A percentile compares a stretch with the other conserved stretches of the same genome.
These are phyloP conservation scores for Drosophila sulfurigaster DNA, from an alignment of 1,140 invertebrate species.

Conservation along the genomic window DNA sequence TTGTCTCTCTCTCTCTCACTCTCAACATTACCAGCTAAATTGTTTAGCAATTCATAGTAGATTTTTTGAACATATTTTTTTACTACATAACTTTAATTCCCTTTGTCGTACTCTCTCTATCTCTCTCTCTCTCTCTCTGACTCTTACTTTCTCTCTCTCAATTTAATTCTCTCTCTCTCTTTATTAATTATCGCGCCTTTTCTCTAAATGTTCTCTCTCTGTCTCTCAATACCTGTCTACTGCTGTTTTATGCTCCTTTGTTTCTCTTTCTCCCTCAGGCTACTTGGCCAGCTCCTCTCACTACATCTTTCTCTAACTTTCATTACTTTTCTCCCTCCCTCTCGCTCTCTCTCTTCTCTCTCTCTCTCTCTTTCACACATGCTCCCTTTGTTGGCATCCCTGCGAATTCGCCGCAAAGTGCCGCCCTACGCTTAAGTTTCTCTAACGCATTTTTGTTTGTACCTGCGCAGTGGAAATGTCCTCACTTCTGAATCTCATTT, in stretches of 20 bases:
- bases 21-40: too few relatives aligned
- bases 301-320: neutral
- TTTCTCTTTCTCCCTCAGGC: neutral
- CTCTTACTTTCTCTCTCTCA: too few relatives aligned
- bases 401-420: slow-evolving; percentile 11
- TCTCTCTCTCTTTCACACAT: neutral
- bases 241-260: neutral
- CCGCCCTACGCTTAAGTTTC: neutral
- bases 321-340: neutral
- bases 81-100: too few relatives aligned
- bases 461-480: slow-evolving; percentile 63
- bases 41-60: too few relatives aligned
- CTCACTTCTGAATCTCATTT: neutral
- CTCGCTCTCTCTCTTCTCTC: neutral
- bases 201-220: too few relatives aligned
- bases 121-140: too few relatives aligned
- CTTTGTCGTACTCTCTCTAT: too few relatives aligned
- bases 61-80: too few relatives aligned
- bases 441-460: slow-evolving; percentile 66
- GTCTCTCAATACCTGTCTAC: too few relatives aligned
- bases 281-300: neutral
- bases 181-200: too few relatives aligned
- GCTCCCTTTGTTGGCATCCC: slow-evolving; percentile 8
- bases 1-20: too few relatives aligned
- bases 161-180: too few relatives aligned